Conservation (phyloP, 53 echinoderm and acorn worm species). For the Holothuria scabra region DNA sequence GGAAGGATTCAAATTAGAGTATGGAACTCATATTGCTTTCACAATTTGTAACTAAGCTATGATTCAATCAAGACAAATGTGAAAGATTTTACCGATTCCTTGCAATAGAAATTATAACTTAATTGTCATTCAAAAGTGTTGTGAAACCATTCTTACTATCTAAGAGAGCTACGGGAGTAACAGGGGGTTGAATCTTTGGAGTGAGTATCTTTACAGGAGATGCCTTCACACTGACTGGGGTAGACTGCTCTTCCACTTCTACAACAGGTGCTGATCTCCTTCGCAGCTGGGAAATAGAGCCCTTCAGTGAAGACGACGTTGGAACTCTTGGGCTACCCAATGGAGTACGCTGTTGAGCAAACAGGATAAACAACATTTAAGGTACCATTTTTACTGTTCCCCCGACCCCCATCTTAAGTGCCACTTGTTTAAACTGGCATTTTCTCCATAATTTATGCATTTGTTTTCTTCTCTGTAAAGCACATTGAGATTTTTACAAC, state of each 20-base stretch:
- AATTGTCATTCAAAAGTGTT: no score
- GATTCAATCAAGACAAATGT: no score
- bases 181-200: conserved; percentile 23
- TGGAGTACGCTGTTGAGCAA: conserved; percentile 65
- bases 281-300: conserved; percentile 80
- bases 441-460: no score
- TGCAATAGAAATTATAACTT: no score
- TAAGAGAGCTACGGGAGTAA: not conserved
- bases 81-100: no score
- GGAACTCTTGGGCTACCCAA: conserved; percentile 93
- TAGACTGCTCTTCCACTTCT: conserved; percentile 72
- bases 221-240: conserved; percentile 51
- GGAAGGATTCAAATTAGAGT: no score
- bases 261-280: conserved; percentile 89
- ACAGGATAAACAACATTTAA: not conserved
- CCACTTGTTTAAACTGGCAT: no score
- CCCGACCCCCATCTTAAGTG: not conserved
- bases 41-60: no score
- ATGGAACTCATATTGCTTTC: no score
- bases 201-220: conserved; percentile 49
- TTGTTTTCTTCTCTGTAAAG: no score
- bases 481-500: no score
- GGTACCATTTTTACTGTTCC: not conserved
- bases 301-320: conserved; percentile 82
- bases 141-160: not conserved